Evolutionary conservation across 2,113 vertebrate genomes (phyloP).

Genomic region (Amphilophus citrinellus): DNA sequence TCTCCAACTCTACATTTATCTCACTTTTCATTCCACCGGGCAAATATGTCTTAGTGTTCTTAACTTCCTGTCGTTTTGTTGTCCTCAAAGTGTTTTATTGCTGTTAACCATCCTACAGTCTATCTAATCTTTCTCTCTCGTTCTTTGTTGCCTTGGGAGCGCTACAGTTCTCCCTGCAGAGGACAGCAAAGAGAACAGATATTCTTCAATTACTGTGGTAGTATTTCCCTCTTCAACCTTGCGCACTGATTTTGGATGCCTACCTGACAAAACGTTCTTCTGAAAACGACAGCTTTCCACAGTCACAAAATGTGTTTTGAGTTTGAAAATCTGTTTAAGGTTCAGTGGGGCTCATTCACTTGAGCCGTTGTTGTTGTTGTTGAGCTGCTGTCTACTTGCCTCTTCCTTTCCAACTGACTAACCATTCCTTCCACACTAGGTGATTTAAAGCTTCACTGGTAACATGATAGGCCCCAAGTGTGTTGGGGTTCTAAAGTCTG

Average conservation of each 20-base stretch:
- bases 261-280: background rate
- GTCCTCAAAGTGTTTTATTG: slow-evolving; percentile 48
- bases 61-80: slow-evolving; percentile 47
- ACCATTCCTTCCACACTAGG: slow-evolving; percentile 25
- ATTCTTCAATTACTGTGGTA: slow-evolving; percentile 6
- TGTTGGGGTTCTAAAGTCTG: slow-evolving; percentile 1
- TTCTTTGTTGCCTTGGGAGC: slow-evolving; percentile 21
- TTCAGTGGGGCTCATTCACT: slow-evolving; percentile 31
- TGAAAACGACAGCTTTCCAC: background rate
- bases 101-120: slow-evolving; percentile 23
- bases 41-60: slow-evolving; percentile 50
- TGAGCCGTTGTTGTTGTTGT: slow-evolving; percentile 10
- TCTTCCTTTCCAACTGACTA: slow-evolving; percentile 35
- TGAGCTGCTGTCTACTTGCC: slow-evolving; percentile 12
- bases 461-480: slow-evolving; percentile 43
- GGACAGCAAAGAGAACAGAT: slow-evolving; percentile 40
- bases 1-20: slow-evolving; percentile 47
- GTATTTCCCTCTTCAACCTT: slow-evolving; percentile 1
- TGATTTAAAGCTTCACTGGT: slow-evolving; percentile 43
- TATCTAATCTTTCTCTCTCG: slow-evolving; percentile 33
- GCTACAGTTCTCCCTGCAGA: slow-evolving; percentile 52
- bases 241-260: background rate
- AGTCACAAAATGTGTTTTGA: slow-evolving; percentile 14
- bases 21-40: slow-evolving; percentile 38
- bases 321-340: slow-evolving; percentile 8